A percentile compares a stretch with the other conserved stretches of the same genome.
Conservation (phyloP, 2,888 invertebrate genomes). For the Ptilodon capucinus region DNA sequence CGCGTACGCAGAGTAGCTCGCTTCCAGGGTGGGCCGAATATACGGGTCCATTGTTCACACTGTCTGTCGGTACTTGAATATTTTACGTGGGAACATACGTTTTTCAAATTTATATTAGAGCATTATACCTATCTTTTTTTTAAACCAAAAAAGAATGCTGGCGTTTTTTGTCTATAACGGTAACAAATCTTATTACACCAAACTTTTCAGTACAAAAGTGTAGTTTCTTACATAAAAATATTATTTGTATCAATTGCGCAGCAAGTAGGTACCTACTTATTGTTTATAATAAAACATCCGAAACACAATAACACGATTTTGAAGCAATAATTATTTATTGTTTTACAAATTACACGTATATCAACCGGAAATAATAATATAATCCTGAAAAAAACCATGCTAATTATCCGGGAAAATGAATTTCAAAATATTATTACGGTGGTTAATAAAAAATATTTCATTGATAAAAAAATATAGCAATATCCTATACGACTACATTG, state of each 20-base stretch:
- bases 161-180: too few relatives aligned
- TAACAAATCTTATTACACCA: too few relatives aligned
- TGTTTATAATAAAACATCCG: too few relatives aligned
- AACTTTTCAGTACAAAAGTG: too few relatives aligned
- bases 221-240: too few relatives aligned
- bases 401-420: neutral
- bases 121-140: neutral
- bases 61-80: constrained; percentile 41
- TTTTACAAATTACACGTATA: neutral
- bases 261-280: too few relatives aligned
- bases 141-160: too few relatives aligned
- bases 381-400: neutral
- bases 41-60: constrained; percentile 74
- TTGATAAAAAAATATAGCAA: neutral
- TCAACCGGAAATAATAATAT: neutral
- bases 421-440: neutral
- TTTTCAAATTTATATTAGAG: neutral
- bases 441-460: neutral
- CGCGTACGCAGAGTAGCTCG: constrained; percentile 31
- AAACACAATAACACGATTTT: too few relatives aligned
- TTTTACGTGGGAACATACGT: constrained; percentile 59
- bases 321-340: too few relatives aligned
- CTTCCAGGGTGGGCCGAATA: constrained; percentile 68
- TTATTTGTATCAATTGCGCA: too few relatives aligned
- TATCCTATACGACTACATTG: neutral